Percentiles rank a stretch among this genome's conserved stretches.
These are phyloP conservation scores for Drosophila murphyi DNA, from an alignment of 1,140 invertebrate genomes.

Conservation along the genomic window DNA sequence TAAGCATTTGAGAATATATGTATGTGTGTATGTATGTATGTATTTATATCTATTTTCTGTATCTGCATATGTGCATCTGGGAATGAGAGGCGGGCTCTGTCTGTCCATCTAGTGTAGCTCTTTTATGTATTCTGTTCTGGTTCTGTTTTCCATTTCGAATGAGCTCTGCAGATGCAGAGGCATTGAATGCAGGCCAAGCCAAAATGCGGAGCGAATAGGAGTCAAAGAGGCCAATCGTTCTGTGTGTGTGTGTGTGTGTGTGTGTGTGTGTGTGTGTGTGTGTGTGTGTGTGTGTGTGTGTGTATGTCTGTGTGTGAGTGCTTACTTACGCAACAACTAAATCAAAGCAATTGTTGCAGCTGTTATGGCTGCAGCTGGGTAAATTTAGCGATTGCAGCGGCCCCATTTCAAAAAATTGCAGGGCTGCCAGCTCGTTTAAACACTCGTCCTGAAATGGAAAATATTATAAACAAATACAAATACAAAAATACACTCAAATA, in stretches of 20 bases:
- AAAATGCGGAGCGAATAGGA: slow-evolving; percentile 16
- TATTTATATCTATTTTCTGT: slow-evolving; percentile 63
- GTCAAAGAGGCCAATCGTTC: slow-evolving; percentile 47
- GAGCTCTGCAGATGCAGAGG: slow-evolving; percentile 58
- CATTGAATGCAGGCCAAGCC: slow-evolving; percentile 45
- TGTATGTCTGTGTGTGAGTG: slow-evolving; percentile 12
- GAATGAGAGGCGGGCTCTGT: slow-evolving; percentile 36
- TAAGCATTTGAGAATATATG: neutral
- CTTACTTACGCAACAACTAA: slow-evolving; percentile 35
- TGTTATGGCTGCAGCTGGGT: slow-evolving; percentile 22
- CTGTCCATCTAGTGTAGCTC: slow-evolving; percentile 26
- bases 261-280: too few relatives aligned
- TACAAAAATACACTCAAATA: neutral
- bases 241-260: neutral
- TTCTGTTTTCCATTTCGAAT: slow-evolving; percentile 64
- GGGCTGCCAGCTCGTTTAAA: slow-evolving; percentile 12
- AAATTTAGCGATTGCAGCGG: slow-evolving; percentile 23
- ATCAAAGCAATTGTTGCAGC: slow-evolving; percentile 30
- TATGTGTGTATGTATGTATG: slow-evolving; percentile 9
- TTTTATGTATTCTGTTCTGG: slow-evolving; percentile 51
- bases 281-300: neutral
- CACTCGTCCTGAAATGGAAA: neutral
- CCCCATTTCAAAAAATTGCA: slow-evolving; percentile 26
- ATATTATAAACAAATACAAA: slow-evolving; percentile 4
- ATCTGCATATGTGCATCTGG: slow-evolving; percentile 45